These are phyloP conservation scores for Argynnis bischoffii DNA, from an alignment of 2,888 invertebrate species.

Conservation along the genomic window DNA sequence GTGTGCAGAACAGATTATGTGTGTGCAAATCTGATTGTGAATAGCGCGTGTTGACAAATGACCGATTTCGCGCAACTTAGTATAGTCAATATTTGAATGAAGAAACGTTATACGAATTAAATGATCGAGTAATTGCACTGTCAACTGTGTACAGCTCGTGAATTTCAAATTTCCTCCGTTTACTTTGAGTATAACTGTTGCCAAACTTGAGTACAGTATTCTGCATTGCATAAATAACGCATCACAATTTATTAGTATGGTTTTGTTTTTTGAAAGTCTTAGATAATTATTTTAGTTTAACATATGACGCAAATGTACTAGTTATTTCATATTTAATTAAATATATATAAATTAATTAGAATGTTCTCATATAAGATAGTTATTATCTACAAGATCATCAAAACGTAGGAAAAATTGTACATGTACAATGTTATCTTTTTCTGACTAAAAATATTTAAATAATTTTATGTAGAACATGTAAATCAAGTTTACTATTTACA, in stretches of 20 bases:
- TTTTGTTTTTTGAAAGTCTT: not conserved
- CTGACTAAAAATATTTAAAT: too few species aligned
- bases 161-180: conserved; percentile 1
- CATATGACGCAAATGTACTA: too few species aligned
- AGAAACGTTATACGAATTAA: conserved; percentile 3
- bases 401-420: too few species aligned
- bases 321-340: too few species aligned
- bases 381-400: too few species aligned
- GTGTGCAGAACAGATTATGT: conserved; percentile 54
- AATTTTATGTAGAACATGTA: too few species aligned
- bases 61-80: not conserved
- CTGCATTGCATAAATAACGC: not conserved
- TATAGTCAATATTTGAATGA: not conserved
- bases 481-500: too few species aligned
- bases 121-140: conserved; percentile 2
- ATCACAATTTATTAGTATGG: too few species aligned
- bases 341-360: too few species aligned
- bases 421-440: too few species aligned
- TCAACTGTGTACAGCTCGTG: not conserved
- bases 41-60: conserved; percentile 29
- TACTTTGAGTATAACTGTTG: not conserved
- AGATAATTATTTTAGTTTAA: too few species aligned
- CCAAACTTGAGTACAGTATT: not conserved
- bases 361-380: too few species aligned
- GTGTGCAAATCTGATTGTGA: conserved; percentile 50